These are phyloP conservation scores for Halisarca cf. caerulea DNA, from an alignment of 37 sponge, comb jelly and placozoan genomes.

Conservation along the genomic window DNA sequence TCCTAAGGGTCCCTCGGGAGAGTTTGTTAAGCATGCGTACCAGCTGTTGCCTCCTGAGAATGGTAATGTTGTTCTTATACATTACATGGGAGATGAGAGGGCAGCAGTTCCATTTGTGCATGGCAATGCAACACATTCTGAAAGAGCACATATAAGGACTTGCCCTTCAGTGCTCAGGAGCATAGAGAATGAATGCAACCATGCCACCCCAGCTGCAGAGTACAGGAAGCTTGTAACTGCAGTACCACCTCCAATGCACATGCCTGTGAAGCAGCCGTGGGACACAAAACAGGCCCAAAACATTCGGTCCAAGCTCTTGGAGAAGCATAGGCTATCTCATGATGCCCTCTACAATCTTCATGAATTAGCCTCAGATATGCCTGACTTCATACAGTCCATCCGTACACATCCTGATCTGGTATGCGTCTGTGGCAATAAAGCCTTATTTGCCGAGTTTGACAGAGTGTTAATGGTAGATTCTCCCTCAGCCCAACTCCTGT, in stretches of 20 bases:
- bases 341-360: slow-evolving; percentile 58
- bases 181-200: slow-evolving; percentile 25
- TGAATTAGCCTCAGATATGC: slow-evolving; percentile 46
- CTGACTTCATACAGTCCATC: slow-evolving; percentile 51
- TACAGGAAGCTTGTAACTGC: slow-evolving; percentile 25
- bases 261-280: slow-evolving; percentile 29
- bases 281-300: slow-evolving; percentile 40
- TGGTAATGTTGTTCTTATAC: slow-evolving; percentile 36
- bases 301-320: not conserved
- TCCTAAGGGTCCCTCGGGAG: slow-evolving; percentile 39
- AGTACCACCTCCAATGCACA: slow-evolving; percentile 4
- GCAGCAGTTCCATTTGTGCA: slow-evolving; percentile 29
- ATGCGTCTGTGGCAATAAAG: slow-evolving; percentile 58
- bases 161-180: slow-evolving; percentile 36
- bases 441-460: slow-evolving; percentile 38
- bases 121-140: slow-evolving; percentile 22
- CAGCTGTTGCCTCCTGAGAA: slow-evolving; percentile 30
- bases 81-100: slow-evolving; percentile 55
- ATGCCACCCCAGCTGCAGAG: slow-evolving; percentile 15
- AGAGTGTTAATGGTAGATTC: slow-evolving; percentile 36
- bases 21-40: slow-evolving; percentile 46
- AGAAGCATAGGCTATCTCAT: slow-evolving; percentile 28
- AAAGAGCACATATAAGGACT: slow-evolving; percentile 12
- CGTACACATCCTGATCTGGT: slow-evolving; percentile 52
- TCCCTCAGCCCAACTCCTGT: slow-evolving; percentile 42